Percentiles rank a stretch among this genome's conserved stretches.
These are phyloP conservation scores for Deroptyus accipitrinus DNA, from an alignment of 2,113 vertebrate species.

Conservation along the genomic window DNA sequence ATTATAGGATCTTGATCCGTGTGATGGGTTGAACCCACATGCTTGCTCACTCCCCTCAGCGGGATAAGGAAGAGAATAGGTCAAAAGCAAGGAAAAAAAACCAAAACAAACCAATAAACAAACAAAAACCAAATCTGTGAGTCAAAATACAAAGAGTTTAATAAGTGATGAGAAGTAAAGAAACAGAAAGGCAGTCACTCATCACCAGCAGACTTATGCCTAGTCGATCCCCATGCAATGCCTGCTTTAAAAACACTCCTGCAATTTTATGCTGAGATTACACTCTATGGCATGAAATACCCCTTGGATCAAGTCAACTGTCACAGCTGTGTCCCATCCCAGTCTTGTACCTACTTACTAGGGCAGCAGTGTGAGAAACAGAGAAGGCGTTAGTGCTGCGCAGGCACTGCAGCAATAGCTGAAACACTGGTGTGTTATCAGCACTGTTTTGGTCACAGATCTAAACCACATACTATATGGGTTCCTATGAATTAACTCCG, in stretches of 20 bases:
- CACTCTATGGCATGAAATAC: background rate
- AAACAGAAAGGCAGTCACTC: background rate
- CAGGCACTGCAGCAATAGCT: background rate
- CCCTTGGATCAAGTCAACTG: background rate
- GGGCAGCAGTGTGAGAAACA: background rate
- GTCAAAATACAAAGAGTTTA: background rate
- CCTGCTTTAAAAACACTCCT: background rate
- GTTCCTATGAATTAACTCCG: background rate
- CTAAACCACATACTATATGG: background rate
- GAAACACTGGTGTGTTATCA: background rate
- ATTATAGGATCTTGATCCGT: background rate
- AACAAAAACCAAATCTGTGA: background rate
- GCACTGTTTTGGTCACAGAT: background rate
- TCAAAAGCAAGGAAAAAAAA: background rate
- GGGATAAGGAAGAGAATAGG: background rate
- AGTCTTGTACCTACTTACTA: background rate
- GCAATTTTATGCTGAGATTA: background rate
- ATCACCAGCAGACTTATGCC: background rate
- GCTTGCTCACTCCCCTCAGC: background rate
- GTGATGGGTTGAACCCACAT: background rate
- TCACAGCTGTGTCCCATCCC: background rate
- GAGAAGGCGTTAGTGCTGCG: fast-evolving
- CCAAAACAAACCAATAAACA: background rate
- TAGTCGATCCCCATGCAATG: background rate
- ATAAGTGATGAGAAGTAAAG: background rate